Evolutionary conservation across 2,113 vertebrate genomes (phyloP), one percentile per base, ranked within the genome.

Genomic region (Thalassarche chlororhynchos): DNA sequence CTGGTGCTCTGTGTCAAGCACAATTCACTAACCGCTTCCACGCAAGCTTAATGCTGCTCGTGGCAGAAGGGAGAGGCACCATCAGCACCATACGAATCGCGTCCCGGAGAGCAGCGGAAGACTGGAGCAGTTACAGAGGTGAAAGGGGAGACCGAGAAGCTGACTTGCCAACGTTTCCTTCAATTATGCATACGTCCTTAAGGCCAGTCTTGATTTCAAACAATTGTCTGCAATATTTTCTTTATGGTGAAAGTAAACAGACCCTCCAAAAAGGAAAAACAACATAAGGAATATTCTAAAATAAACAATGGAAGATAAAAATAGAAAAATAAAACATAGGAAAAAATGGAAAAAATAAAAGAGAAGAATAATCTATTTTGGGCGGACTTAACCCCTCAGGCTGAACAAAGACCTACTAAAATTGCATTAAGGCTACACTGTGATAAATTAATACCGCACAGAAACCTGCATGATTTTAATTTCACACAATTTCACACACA

Each of bases 381-480:
- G 84, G 68, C 2, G 1, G 57, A 91, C n/a, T 90, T 77, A 96
- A 93, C 36, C 32, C 61, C 61, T 86, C 29, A 66, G 36, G 71
- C 60, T 93, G 64, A 96, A 93, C 55, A 96, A 85, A 95, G 74
- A 81, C 26, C 64, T 60, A 64, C 64, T 90, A 70, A 84, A 92
- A 95, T 52, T 96, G 54, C 61, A 93, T 93, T 88, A 91, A 77
- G 51, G 32, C 61, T 80, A 81, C 66, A 88, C 60, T 95, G 87
- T 86, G 29, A 78, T 51, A 91, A 86, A 93, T 93, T 86, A 92
- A 74, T 25, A 84, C 66, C 38, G 1, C 24, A 77, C 71, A 93
- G 93, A 97, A 93, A 93, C 42, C 55, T 85, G 38, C 55, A 60
- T 49, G 51, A 97, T 95, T 91, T 94, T 83, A 91, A 96, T 96